A percentile compares a stretch with the other conserved stretches of the same genome.
phyloP scores from a whole-genome alignment of 2,113 vertebrate genomes.

The Peucedramus taeniatus region DNA sequence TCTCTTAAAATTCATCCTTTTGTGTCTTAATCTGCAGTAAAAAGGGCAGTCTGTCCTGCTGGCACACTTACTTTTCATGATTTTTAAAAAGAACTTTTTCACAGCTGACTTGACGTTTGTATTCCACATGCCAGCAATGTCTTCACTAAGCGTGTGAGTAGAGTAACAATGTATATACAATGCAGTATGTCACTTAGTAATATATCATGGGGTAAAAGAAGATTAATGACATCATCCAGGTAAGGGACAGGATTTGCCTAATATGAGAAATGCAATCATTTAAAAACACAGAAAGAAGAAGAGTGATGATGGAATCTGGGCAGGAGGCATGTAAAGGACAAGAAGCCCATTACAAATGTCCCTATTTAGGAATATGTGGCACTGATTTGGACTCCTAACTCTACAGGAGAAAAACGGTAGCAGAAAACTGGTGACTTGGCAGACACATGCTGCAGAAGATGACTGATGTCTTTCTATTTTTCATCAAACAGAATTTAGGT shows the following conservation, averaged over 20 bases:
- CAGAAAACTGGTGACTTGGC: neutral
- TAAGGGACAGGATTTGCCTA: conserved; percentile 65
- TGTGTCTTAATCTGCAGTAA: conserved; percentile 57
- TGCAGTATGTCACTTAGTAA: conserved; percentile 57
- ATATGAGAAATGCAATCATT: conserved; percentile 66
- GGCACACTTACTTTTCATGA: neutral
- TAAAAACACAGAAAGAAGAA: conserved; percentile 50
- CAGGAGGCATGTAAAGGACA: conserved; percentile 56
- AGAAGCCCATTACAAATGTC: conserved; percentile 30
- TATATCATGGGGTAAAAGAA: conserved; percentile 66
- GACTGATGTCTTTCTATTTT: neutral
- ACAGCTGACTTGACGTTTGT: conserved; percentile 30
- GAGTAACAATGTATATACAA: conserved; percentile 56
- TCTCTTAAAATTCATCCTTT: conserved; percentile 42
- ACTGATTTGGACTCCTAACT: conserved; percentile 1
- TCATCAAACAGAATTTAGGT: neutral
- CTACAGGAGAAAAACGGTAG: neutral
- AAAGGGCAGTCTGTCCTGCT: conserved; percentile 55
- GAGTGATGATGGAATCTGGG: conserved; percentile 36
- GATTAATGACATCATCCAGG: conserved; percentile 70
- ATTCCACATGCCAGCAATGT: conserved; percentile 54
- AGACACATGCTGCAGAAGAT: neutral
- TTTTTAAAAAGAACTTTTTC: conserved; percentile 59
- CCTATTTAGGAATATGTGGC: conserved; percentile 1
- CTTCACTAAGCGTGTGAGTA: conserved; percentile 46